Evolutionary conservation across 2,113 vertebrate species (phyloP).

Genomic region (Coptodon bakossiorum): DNA sequence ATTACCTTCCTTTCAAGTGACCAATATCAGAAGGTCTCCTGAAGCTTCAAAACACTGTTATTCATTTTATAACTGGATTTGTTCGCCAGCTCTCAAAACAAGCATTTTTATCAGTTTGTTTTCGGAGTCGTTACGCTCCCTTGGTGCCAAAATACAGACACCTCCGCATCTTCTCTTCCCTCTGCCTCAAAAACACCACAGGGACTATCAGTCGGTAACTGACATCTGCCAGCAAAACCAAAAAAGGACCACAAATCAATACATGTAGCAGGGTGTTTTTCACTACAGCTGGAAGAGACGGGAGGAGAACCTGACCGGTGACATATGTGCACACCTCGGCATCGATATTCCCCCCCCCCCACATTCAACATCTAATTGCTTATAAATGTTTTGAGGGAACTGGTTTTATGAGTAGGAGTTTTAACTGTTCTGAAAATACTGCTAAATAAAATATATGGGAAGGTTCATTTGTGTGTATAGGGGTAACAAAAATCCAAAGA

Average conservation of each 20-base stretch:
- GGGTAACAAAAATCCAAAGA: not conserved
- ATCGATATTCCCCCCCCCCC: not conserved
- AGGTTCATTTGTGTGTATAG: not conserved
- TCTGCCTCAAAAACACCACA: not conserved
- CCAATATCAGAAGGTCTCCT: not conserved
- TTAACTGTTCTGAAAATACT: not conserved
- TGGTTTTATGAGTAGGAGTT: not conserved
- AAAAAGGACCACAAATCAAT: slow-evolving; percentile 25
- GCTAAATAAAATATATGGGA: not conserved
- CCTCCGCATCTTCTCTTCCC: not conserved
- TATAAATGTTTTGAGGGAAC: not conserved
- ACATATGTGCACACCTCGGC: not conserved
- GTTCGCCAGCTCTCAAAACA: not conserved
- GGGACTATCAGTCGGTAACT: not conserved
- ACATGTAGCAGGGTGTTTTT: not conserved
- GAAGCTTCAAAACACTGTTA: not conserved
- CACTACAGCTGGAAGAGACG: not conserved
- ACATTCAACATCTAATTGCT: not conserved
- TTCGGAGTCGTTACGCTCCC: not conserved
- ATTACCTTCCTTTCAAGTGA: not conserved
- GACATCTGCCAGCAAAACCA: slow-evolving; percentile 8
- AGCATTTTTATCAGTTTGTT: not conserved
- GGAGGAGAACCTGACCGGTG: not conserved
- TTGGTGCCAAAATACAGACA: not conserved
- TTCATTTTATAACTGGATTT: not conserved